Conservation (phyloP, 2,797 vertebrate species). For the Molothrus aeneus region DNA sequence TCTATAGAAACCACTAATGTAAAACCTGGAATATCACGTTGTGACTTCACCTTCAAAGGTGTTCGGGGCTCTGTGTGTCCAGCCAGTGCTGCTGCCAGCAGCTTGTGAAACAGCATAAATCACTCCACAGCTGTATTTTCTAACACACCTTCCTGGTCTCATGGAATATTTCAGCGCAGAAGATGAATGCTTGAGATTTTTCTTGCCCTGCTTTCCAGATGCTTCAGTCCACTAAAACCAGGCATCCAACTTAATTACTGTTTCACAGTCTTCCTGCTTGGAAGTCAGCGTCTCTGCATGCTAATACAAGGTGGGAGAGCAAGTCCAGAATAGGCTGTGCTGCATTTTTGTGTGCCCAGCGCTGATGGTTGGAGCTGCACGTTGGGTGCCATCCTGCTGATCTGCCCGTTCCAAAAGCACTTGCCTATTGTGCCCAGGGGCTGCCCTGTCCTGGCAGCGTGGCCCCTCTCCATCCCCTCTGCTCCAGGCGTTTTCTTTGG, state of each 20-base stretch:
- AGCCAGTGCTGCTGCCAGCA: constrained; percentile 1
- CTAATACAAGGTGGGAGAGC: neutral
- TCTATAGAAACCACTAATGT: neutral
- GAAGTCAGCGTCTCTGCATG: neutral
- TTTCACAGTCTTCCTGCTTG: neutral
- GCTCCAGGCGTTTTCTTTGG: neutral
- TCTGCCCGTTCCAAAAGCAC: rapidly evolving
- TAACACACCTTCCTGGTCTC: neutral
- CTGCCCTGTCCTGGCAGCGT: neutral
- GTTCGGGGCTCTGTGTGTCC: neutral
- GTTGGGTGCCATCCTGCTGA: rapidly evolving
- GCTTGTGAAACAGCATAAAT: neutral
- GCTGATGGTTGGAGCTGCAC: neutral
- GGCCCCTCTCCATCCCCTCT: neutral
- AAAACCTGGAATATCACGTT: neutral
- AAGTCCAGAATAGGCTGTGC: neutral
- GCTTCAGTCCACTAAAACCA: constrained; percentile 9
- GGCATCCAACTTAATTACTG: constrained; percentile 1
- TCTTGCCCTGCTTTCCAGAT: neutral
- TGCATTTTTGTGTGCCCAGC: neutral
- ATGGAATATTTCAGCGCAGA: neutral
- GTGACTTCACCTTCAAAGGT: constrained; percentile 11
- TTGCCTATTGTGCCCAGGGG: rapidly evolving
- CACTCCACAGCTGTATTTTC: neutral
- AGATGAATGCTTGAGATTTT: neutral